These are phyloP conservation scores for Myripristis jacobus DNA, from an alignment of 2,797 vertebrate genomes.

Conservation along the genomic window DNA sequence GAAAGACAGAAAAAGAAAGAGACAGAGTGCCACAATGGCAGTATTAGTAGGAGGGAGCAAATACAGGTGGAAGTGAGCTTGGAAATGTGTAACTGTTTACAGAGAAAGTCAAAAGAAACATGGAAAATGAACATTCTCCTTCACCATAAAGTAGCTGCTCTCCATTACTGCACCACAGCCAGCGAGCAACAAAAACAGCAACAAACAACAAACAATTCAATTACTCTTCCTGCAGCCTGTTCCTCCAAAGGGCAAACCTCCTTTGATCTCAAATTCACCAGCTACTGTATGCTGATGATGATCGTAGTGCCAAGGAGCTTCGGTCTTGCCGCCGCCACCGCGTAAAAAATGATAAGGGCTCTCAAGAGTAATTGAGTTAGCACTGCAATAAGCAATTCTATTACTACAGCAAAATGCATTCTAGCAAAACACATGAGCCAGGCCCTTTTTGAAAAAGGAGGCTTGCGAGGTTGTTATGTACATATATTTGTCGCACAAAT, in stretches of 20 bases:
- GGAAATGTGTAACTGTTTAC: conserved; percentile 52
- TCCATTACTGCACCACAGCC: conserved; percentile 59
- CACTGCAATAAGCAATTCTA: conserved; percentile 72
- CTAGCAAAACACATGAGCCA: conserved; percentile 53
- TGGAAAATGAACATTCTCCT: conserved; percentile 60
- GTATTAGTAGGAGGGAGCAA: conserved; percentile 38
- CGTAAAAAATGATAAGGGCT: conserved; percentile 69
- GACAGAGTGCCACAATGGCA: conserved; percentile 17
- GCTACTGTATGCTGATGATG: conserved; percentile 72
- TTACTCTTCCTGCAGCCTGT: conserved; percentile 68
- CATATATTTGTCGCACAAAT: conserved; percentile 43
- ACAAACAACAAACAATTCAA: conserved; percentile 83
- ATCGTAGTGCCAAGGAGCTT: conserved; percentile 53
- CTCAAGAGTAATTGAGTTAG: conserved; percentile 77
- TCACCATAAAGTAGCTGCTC: conserved; percentile 53
- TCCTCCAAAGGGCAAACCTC: conserved; percentile 53
- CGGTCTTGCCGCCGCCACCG: conserved; percentile 19
- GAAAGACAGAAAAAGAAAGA: conserved; percentile 19
- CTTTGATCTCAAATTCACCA: conserved; percentile 76
- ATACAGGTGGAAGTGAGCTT: conserved; percentile 34
- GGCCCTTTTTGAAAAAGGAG: conserved; percentile 42
- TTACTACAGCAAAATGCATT: conserved; percentile 65
- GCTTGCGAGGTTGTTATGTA: conserved; percentile 43
- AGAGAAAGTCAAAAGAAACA: conserved; percentile 52
- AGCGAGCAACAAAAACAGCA: conserved; percentile 54